Conservation (phyloP, 1,140 invertebrate species). For the Lasaia peninsularis region DNA sequence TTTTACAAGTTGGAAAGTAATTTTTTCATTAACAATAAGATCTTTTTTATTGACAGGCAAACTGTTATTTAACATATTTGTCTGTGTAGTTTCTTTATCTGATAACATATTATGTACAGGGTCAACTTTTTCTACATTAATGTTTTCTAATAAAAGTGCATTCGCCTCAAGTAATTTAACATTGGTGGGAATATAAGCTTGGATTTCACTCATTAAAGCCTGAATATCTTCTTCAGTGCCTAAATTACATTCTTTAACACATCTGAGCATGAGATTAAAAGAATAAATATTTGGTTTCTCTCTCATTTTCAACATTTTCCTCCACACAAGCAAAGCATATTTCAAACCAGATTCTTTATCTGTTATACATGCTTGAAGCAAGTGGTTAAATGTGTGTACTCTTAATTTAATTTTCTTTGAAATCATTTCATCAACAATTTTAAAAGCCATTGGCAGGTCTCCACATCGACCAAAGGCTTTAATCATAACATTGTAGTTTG, state of each 20-base stretch:
- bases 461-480: constrained; percentile 93
- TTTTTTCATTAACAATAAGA: background rate
- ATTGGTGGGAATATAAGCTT: constrained; percentile 25
- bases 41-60: background rate
- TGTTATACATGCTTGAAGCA: constrained; percentile 89
- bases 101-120: background rate
- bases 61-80: background rate
- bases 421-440: constrained; percentile 90
- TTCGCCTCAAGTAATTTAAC: background rate
- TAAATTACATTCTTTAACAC: constrained; percentile 87
- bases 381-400: constrained; percentile 85
- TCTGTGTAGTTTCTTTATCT: background rate
- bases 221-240: constrained; percentile 81
- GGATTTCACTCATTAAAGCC: constrained; percentile 55
- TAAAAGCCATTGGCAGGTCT: constrained; percentile 86
- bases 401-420: constrained; percentile 81
- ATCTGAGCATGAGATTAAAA: constrained; percentile 90
- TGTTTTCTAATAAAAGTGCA: background rate
- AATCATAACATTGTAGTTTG: constrained; percentile 92
- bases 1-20: constrained; percentile 1
- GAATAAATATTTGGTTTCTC: constrained; percentile 83
- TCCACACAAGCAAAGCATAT: constrained; percentile 90
- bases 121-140: background rate
- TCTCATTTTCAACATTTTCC: constrained; percentile 83
- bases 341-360: constrained; percentile 88